These are phyloP conservation scores for Potamarius usumacintae DNA, from an alignment of 2,113 vertebrate species.

Conservation along the genomic window DNA sequence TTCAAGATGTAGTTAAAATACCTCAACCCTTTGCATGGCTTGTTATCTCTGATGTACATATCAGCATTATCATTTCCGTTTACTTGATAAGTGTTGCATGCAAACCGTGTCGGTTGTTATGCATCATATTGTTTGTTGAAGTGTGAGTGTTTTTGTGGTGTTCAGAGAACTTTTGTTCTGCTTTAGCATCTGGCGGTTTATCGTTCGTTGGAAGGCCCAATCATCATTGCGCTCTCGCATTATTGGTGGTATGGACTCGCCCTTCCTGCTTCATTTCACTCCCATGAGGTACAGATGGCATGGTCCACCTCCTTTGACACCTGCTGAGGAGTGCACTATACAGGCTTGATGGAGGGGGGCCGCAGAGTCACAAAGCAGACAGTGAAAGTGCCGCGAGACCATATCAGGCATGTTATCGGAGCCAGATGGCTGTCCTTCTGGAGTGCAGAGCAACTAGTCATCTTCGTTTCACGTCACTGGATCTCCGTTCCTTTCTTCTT, in stretches of 20 bases:
- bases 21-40: not conserved
- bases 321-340: conserved; percentile 69
- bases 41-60: not conserved
- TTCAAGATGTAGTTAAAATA: no score
- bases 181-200: not conserved
- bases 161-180: not conserved
- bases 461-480: not conserved
- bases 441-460: conserved; percentile 45
- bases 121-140: no score
- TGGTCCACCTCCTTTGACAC: conserved; percentile 69
- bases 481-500: not conserved
- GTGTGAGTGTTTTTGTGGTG: no score
- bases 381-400: conserved; percentile 68
- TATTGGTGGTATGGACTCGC: conserved; percentile 23
- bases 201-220: not conserved
- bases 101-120: not conserved
- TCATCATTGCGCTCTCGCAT: not conserved
- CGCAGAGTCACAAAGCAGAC: conserved; percentile 62
- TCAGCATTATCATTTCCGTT: not conserved
- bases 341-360: conserved; percentile 60
- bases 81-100: not conserved
- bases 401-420: conserved; percentile 58
- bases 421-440: conserved; percentile 72
- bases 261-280: conserved; percentile 59
- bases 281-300: conserved; percentile 72